Evolutionary conservation across 2,113 vertebrate species (phyloP).

Genomic region (Stomatorhinus ivindoensis): DNA sequence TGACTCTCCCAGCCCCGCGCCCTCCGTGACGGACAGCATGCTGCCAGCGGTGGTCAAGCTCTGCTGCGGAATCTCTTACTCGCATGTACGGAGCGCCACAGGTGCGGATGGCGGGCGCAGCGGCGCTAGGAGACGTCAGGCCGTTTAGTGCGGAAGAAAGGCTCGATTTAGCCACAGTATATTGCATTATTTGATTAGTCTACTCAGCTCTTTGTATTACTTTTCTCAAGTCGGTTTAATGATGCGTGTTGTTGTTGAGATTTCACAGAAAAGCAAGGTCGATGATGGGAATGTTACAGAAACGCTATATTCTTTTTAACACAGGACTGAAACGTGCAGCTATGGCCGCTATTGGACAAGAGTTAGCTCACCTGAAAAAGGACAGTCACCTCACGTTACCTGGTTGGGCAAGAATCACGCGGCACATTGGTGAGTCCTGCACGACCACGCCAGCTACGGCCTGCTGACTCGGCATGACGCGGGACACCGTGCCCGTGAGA

Average conservation of each 20-base stretch:
- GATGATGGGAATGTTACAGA: background rate
- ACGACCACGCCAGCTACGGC: background rate
- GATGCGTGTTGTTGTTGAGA: background rate
- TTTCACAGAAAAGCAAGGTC: background rate
- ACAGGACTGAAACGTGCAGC: conserved; percentile 58
- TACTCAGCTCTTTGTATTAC: background rate
- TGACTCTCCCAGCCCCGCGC: conserved; percentile 5
- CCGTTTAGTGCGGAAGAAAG: background rate
- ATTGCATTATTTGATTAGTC: background rate
- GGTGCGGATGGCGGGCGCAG: conserved; percentile 42
- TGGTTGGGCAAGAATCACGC: conserved; percentile 14
- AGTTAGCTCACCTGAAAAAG: conserved; percentile 41
- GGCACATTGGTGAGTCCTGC: conserved; percentile 33
- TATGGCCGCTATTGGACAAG: conserved; percentile 50
- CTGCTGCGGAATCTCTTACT: conserved; percentile 71
- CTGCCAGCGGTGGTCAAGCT: conserved; percentile 68
- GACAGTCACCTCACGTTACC: conserved; percentile 13
- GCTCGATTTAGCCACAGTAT: background rate
- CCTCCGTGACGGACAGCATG: conserved; percentile 47
- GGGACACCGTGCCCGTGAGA: background rate
- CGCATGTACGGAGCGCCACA: conserved; percentile 55
- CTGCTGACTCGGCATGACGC: background rate
- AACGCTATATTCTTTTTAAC: background rate
- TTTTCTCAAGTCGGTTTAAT: background rate
- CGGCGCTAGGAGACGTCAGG: background rate